These are phyloP conservation scores for Heliconius sara DNA, from an alignment of 2,888 invertebrate species.

Conservation along the genomic window DNA sequence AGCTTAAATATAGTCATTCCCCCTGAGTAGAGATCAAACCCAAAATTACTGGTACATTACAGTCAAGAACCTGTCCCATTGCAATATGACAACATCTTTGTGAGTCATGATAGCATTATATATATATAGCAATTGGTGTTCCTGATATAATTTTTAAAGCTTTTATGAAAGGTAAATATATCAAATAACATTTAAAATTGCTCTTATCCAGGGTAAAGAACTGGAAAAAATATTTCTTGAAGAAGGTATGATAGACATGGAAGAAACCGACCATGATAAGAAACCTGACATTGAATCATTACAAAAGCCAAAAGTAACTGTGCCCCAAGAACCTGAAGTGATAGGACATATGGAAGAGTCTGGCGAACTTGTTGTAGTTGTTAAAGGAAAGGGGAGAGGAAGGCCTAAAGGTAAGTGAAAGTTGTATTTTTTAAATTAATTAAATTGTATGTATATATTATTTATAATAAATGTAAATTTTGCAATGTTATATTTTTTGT, in stretches of 20 bases:
- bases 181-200: slow-evolving; percentile 1
- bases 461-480: too few species aligned
- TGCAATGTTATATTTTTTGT: too few species aligned
- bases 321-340: slow-evolving; percentile 77
- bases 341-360: slow-evolving; percentile 87
- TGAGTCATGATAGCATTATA: too few species aligned
- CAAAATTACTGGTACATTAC: too few species aligned
- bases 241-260: slow-evolving; percentile 87
- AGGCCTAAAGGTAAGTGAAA: slow-evolving; percentile 75
- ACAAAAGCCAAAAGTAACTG: slow-evolving; percentile 38
- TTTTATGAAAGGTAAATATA: too few species aligned
- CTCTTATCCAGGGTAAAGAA: slow-evolving; percentile 86
- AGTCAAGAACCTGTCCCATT: too few species aligned
- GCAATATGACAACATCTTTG: too few species aligned
- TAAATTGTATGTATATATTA: not conserved
- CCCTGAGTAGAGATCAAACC: too few species aligned
- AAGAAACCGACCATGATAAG: slow-evolving; percentile 76
- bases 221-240: slow-evolving; percentile 88
- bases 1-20: too few species aligned
- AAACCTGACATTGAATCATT: slow-evolving; percentile 50
- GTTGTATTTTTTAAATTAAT: not conserved
- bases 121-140: too few species aligned
- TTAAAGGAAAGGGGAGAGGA: slow-evolving; percentile 82
- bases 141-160: too few species aligned
- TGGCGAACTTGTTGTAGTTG: slow-evolving; percentile 86